A percentile compares a stretch with the other conserved stretches of the same genome.
These are phyloP conservation scores for Damaliscus lunatus DNA, from an alignment of 2,113 vertebrate species.

Conservation along the genomic window DNA sequence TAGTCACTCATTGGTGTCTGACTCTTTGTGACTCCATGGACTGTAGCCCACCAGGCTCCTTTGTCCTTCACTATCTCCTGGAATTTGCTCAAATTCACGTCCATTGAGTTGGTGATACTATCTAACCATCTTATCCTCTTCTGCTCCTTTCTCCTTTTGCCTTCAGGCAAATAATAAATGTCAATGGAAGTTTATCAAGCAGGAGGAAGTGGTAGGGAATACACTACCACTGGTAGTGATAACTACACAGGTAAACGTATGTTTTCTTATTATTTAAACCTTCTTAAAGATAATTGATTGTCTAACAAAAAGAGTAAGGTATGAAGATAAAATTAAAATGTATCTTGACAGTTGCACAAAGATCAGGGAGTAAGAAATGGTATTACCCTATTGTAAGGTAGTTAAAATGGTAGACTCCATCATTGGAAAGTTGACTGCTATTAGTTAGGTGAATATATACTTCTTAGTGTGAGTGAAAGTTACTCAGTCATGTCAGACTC, in stretches of 20 bases:
- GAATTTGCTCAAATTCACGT: background rate
- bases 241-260: background rate
- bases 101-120: background rate
- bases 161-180: background rate
- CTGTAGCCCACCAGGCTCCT: background rate
- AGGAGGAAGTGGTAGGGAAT: background rate
- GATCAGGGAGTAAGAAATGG: background rate
- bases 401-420: background rate
- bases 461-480: background rate
- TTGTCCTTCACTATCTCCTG: background rate
- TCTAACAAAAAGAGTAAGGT: background rate
- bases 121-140: background rate
- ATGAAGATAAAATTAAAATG: background rate
- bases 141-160: background rate
- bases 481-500: background rate
- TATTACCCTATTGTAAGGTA: background rate
- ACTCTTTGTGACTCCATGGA: background rate
- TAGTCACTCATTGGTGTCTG: background rate
- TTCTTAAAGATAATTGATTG: background rate
- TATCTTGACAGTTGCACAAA: background rate
- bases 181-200: background rate
- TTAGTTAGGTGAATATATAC: background rate
- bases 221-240: background rate
- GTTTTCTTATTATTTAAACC: background rate
- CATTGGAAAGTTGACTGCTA: background rate